Evolutionary conservation across 1,140 invertebrate genomes (phyloP).

Genomic region (Drosophila yakuba): DNA sequence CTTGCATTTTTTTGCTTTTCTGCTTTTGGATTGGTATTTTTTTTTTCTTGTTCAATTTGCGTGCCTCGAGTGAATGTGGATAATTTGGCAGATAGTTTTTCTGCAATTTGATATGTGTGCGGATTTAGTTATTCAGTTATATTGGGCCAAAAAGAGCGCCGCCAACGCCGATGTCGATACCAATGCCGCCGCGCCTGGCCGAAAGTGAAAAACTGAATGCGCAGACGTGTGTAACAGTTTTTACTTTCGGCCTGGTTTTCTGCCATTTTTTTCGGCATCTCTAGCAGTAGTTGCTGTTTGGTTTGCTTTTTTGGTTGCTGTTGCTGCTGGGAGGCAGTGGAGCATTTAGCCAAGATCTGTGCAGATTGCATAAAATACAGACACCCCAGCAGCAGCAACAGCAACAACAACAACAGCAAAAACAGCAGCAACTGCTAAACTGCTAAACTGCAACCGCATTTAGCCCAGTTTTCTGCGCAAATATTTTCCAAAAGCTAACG

Average conservation of each 20-base stretch:
- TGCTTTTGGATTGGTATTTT: conserved; percentile 1
- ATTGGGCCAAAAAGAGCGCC: conserved; percentile 40
- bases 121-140: conserved; percentile 20
- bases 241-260: conserved; percentile 70
- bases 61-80: conserved; percentile 50
- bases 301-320: conserved; percentile 11
- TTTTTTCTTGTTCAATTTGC: conserved; percentile 40
- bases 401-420: conserved; percentile 11
- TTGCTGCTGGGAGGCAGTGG: conserved; percentile 40
- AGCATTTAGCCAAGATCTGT: conserved; percentile 60
- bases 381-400: conserved; percentile 22
- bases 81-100: conserved; percentile 40
- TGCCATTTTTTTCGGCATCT: conserved; percentile 27
- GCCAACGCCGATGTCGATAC: conserved; percentile 43
- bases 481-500: conserved; percentile 47
- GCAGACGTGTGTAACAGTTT: conserved; percentile 79
- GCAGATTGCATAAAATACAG: conserved; percentile 70
- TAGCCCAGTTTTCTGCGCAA: conserved; percentile 56
- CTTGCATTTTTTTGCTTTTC: conserved; percentile 12
- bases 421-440: conserved; percentile 6
- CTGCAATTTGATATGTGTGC: conserved; percentile 17
- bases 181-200: conserved; percentile 49
- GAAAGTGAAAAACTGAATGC: conserved; percentile 78
- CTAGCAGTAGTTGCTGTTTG: conserved; percentile 14
- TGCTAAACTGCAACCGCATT: conserved; percentile 27